A percentile compares a stretch with the other conserved stretches of the same genome.
These are phyloP conservation scores for Diorhabda carinulata DNA, from an alignment of 1,140 invertebrate genomes.

Conservation along the genomic window DNA sequence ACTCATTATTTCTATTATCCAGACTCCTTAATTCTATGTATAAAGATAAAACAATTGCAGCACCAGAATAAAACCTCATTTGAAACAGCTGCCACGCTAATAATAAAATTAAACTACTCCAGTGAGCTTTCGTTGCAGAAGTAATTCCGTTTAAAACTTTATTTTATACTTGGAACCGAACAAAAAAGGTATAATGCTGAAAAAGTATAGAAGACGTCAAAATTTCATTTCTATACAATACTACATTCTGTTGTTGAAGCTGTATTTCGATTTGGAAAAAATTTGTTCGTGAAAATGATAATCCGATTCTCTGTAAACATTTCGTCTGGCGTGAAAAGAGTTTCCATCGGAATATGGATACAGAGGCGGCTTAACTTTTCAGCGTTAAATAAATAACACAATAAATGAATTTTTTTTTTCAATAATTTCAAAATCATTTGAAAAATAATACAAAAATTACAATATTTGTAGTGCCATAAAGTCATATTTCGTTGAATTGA, in stretches of 20 bases:
- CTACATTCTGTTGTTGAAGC: neutral
- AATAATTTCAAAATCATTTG: too few relatives aligned
- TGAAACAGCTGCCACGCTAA: neutral
- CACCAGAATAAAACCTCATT: neutral
- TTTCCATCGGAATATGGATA: neutral
- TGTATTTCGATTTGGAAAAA: neutral
- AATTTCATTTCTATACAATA: neutral
- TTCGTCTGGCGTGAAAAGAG: neutral
- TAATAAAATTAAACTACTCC: slow-evolving; percentile 3
- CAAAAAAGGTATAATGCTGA: neutral
- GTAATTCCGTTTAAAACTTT: slow-evolving; percentile 1
- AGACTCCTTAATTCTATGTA: neutral
- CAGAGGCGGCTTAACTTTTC: neutral
- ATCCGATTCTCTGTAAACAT: neutral
- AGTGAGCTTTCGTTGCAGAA: neutral
- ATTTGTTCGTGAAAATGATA: slow-evolving; percentile 1
- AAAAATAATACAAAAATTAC: too few relatives aligned
- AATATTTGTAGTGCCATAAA: too few relatives aligned
- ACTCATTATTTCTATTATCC: too few relatives aligned
- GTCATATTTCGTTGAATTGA: too few relatives aligned
- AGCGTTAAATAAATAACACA: too few relatives aligned
- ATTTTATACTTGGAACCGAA: neutral
- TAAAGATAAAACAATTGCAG: neutral
- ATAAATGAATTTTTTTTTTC: too few relatives aligned
- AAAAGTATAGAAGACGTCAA: neutral